A percentile compares a stretch with the other conserved stretches of the same genome.
Evolutionary conservation across 2,797 vertebrate genomes (phyloP).

Genomic region (Pterois miles): DNA sequence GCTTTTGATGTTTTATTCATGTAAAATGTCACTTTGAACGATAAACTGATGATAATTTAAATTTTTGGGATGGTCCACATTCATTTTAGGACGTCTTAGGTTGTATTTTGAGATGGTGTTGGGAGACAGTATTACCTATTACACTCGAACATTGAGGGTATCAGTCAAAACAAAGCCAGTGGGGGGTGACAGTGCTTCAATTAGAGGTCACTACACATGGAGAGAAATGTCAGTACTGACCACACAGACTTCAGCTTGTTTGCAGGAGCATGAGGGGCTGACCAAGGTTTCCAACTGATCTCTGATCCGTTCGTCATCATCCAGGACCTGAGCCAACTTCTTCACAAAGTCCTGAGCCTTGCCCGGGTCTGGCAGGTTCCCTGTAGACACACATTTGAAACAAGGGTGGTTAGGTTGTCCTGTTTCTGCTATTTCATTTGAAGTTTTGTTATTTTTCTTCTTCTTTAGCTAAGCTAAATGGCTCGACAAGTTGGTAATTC

Average conservation of each 20-base stretch:
- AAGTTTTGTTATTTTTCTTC: background rate
- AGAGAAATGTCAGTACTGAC: conserved; percentile 79
- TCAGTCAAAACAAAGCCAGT: background rate
- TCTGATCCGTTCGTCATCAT: conserved; percentile 96
- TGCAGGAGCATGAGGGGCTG: conserved; percentile 95
- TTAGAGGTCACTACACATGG: background rate
- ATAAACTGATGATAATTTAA: no score
- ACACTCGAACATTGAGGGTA: background rate
- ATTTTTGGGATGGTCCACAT: no score
- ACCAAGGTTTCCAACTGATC: conserved; percentile 95
- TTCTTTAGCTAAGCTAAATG: background rate
- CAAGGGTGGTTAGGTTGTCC: background rate
- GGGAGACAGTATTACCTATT: background rate
- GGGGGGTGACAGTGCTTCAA: background rate
- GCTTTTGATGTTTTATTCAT: no score
- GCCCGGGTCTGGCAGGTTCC: conserved; percentile 96
- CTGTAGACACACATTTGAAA: conserved; percentile 68
- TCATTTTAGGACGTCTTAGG: no score
- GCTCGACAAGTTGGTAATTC: background rate
- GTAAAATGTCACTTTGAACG: no score
- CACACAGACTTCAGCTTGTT: conserved; percentile 98
- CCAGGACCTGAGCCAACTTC: conserved; percentile 96
- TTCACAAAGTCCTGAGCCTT: conserved; percentile 99
- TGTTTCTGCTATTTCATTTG: background rate
- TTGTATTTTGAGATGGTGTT: no score